Evolutionary conservation across 2,888 invertebrate species (phyloP).

Genomic region (Drosophila anceps): DNA sequence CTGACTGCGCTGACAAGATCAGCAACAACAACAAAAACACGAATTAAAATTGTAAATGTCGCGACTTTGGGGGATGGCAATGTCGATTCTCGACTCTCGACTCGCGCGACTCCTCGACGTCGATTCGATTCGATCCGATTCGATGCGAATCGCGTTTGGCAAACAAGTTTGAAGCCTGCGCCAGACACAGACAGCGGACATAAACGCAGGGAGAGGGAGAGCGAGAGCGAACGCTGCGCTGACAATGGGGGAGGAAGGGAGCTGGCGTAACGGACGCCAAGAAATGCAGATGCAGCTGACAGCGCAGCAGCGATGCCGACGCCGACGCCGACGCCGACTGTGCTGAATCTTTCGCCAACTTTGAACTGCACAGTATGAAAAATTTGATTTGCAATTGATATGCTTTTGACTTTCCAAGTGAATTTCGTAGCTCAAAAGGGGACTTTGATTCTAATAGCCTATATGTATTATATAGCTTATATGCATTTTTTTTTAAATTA

Average conservation of each 20-base stretch:
- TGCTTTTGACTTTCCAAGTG: not conserved
- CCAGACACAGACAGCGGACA: constrained; percentile 54
- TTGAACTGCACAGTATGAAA: not conserved
- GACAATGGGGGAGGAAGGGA: not conserved
- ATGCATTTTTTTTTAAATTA: too few species aligned
- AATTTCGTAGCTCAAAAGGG: not conserved
- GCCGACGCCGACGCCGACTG: constrained; percentile 19
- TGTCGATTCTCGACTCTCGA: constrained; percentile 55
- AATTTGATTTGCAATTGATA: not conserved
- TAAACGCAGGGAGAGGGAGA: too few species aligned
- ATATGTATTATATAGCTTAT: too few species aligned
- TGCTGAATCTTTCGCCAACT: not conserved
- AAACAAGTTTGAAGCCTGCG: constrained; percentile 73
- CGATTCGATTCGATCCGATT: constrained; percentile 56
- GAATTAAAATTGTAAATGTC: constrained; percentile 81
- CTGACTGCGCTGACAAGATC: constrained; percentile 62
- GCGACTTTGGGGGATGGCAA: constrained; percentile 70
- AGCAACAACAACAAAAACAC: constrained; percentile 62
- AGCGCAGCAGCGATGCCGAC: constrained; percentile 28
- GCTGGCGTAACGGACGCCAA: constrained; percentile 57
- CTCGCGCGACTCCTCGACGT: constrained; percentile 19
- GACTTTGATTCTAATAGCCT: not conserved
- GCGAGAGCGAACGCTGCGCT: not conserved
- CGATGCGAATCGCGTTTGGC: constrained; percentile 55
- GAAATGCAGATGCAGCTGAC: constrained; percentile 79